Evolutionary conservation across 2,113 vertebrate genomes (phyloP).

Genomic region (Gasterosteus aculeatus): DNA sequence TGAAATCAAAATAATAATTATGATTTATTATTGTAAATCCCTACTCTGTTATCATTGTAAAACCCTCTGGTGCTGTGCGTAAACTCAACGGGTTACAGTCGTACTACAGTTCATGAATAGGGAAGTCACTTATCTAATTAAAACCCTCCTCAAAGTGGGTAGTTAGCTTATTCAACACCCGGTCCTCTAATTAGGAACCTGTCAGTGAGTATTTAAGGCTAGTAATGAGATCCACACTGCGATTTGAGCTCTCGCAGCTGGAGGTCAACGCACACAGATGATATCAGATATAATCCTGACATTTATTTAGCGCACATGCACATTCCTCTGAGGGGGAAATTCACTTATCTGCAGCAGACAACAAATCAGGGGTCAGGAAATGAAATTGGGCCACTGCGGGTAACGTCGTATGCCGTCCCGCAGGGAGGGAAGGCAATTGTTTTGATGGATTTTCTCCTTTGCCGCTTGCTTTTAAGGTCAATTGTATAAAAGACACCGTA

Average conservation of each 20-base stretch:
- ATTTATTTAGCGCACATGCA: slow-evolving; percentile 47
- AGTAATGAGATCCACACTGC: slow-evolving; percentile 40
- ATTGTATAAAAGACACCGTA: neutral
- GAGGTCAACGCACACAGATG: neutral
- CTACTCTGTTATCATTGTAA: neutral
- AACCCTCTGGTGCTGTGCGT: neutral
- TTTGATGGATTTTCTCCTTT: slow-evolving; percentile 23
- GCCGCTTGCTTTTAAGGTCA: slow-evolving; percentile 21
- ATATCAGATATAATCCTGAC: slow-evolving; percentile 48
- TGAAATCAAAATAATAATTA: neutral
- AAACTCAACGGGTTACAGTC: neutral
- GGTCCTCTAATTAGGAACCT: slow-evolving; percentile 25
- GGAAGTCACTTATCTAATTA: neutral
- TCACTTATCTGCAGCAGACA: slow-evolving; percentile 60
- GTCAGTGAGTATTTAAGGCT: slow-evolving; percentile 27
- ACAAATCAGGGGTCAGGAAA: slow-evolving; percentile 68
- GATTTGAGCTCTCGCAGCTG: slow-evolving; percentile 29
- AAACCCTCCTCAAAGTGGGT: neutral
- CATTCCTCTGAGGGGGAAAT: slow-evolving; percentile 63
- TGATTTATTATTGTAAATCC: neutral
- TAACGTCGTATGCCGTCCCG: slow-evolving; percentile 31
- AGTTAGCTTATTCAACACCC: slow-evolving; percentile 7
- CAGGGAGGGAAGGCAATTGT: slow-evolving; percentile 25
- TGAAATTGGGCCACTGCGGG: slow-evolving; percentile 41
- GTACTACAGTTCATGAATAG: neutral